Evolutionary conservation across 2,113 vertebrate species (phyloP).

Genomic region (Podocnemis expansa): DNA sequence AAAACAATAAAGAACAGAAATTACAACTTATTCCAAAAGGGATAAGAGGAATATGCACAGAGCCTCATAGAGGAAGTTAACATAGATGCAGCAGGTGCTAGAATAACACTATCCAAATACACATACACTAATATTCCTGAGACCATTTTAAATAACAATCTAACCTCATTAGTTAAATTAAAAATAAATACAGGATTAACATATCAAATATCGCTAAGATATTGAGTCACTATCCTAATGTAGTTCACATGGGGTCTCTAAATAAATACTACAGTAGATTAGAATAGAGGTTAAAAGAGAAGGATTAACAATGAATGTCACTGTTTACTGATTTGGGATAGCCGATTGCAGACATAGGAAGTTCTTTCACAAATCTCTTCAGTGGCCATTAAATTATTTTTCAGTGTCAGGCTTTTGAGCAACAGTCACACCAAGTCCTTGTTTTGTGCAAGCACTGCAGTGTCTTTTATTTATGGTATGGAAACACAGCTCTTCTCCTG

Average conservation of each 20-base stretch:
- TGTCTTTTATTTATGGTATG: neutral
- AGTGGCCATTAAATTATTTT: neutral
- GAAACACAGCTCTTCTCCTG: neutral
- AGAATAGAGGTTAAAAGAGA: neutral
- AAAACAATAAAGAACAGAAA: neutral
- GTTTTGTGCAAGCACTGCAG: neutral
- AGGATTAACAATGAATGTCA: neutral
- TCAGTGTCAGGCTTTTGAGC: neutral
- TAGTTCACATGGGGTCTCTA: conserved; percentile 2
- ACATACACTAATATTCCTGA: neutral
- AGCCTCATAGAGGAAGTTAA: neutral
- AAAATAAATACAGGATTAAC: conserved; percentile 57
- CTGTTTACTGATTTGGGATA: neutral
- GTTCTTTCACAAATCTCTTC: neutral
- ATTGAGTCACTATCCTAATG: neutral
- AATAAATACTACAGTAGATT: neutral
- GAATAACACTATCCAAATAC: neutral
- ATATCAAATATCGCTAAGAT: neutral
- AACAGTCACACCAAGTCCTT: neutral
- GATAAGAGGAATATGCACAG: too few relatives aligned
- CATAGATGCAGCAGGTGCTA: neutral
- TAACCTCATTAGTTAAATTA: conserved; percentile 42
- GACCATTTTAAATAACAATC: conserved; percentile 35
- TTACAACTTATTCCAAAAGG: neutral
- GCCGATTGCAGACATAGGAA: neutral